Conservation (phyloP, 2,113 vertebrate species). For the Aptenodytes forsteri region DNA sequence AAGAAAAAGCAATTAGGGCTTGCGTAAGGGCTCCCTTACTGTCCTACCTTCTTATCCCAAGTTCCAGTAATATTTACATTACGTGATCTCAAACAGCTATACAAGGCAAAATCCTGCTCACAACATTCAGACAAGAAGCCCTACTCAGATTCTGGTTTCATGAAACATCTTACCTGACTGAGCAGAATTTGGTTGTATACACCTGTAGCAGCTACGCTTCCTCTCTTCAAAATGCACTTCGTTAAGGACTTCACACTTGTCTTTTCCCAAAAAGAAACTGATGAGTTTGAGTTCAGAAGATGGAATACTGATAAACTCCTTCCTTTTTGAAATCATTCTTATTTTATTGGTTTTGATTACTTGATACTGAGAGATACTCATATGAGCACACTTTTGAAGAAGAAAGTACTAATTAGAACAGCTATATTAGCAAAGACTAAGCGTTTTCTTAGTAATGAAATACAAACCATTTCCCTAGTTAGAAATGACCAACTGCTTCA, state of each 20-base stretch:
- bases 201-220: not conserved
- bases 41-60: not conserved
- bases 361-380: not conserved
- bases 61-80: not conserved
- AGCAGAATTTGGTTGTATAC: not conserved
- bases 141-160: not conserved
- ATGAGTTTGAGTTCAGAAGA: not conserved
- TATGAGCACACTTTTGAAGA: not conserved
- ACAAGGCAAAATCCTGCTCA: not conserved
- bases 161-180: not conserved
- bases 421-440: not conserved
- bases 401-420: not conserved
- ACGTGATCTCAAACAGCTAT: not conserved
- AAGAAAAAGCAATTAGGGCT: not conserved
- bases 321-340: not conserved
- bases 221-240: not conserved
- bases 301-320: not conserved
- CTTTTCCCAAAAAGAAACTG: not conserved
- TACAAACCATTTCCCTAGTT: not conserved
- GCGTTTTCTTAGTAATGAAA: not conserved
- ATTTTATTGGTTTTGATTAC: not conserved
- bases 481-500: not conserved
- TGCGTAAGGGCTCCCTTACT: not conserved
- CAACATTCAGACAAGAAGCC: not conserved
- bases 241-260: not conserved